A percentile compares a stretch with the other conserved stretches of the same genome.
phyloP scores from a whole-genome alignment of 1,140 invertebrate genomes.

The Cotesia glomerata region DNA sequence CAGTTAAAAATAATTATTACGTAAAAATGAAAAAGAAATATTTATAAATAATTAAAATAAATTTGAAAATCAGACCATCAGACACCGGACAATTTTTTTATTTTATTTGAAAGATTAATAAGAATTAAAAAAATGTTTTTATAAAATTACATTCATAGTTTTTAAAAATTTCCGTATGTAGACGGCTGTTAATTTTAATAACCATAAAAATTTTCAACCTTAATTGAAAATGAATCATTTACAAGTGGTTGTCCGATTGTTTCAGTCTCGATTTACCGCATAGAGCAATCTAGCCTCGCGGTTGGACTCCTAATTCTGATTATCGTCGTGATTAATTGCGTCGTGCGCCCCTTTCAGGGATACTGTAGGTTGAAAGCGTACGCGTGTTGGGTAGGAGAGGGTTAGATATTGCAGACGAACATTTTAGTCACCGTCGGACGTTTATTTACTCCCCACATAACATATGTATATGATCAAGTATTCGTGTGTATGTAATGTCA shows the following conservation, averaged over 20 bases:
- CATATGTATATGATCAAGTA: not conserved
- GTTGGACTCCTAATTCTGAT: conserved; percentile 29
- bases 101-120: too few relatives aligned
- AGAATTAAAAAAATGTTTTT: too few relatives aligned
- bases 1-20: too few relatives aligned
- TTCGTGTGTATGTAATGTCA: not conserved
- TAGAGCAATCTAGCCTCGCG: conserved; percentile 27
- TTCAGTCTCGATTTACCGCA: conserved; percentile 19
- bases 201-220: not conserved
- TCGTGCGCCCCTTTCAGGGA: not conserved
- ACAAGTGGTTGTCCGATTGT: conserved; percentile 16
- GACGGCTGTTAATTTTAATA: too few relatives aligned
- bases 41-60: too few relatives aligned
- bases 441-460: not conserved
- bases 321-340: conserved; percentile 32
- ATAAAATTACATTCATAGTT: too few relatives aligned
- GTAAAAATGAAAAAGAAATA: too few relatives aligned
- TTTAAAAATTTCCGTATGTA: too few relatives aligned
- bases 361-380: not conserved
- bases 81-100: too few relatives aligned
- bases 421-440: conserved; percentile 15
- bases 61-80: too few relatives aligned
- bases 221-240: conserved; percentile 25
- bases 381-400: not conserved
- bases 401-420: not conserved